Evolutionary conservation across 2,888 invertebrate genomes (phyloP).

Genomic region (Baccha elongata): DNA sequence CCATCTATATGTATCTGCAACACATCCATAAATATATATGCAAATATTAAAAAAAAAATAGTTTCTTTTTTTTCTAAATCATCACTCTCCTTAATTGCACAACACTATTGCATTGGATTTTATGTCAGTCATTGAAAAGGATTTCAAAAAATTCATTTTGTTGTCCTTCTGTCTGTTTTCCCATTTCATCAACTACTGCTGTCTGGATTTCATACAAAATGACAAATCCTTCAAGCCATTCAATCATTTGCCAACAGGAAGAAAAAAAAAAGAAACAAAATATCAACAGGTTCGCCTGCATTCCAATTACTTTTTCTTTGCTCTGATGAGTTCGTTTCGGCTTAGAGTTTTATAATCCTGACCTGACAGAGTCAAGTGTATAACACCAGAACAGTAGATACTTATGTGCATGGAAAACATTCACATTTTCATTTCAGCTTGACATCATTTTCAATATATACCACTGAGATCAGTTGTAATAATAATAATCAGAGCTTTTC

Average conservation of each 20-base stretch:
- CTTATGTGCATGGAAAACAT: slow-evolving; percentile 32
- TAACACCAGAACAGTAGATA: neutral
- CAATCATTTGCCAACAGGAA: slow-evolving; percentile 40
- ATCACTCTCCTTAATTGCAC: slow-evolving; percentile 58
- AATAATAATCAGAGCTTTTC: slow-evolving; percentile 60
- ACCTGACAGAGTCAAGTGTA: slow-evolving; percentile 12
- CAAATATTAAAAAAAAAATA: neutral
- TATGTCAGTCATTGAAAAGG: slow-evolving; percentile 29
- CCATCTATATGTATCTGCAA: neutral
- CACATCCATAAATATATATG: too few relatives aligned
- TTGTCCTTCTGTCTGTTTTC: slow-evolving; percentile 19
- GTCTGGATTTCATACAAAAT: slow-evolving; percentile 22
- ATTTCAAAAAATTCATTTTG: slow-evolving; percentile 41
- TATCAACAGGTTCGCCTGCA: slow-evolving; percentile 27
- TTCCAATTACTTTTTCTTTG: slow-evolving; percentile 19
- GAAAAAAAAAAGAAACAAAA: slow-evolving; percentile 2
- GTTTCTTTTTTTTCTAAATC: slow-evolving; percentile 17
- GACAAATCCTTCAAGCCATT: slow-evolving; percentile 50
- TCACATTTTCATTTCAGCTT: slow-evolving; percentile 44
- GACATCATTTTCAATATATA: neutral
- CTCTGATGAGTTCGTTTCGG: neutral
- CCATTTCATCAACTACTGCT: slow-evolving; percentile 38
- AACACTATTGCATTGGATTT: slow-evolving; percentile 13
- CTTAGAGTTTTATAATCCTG: slow-evolving; percentile 31
- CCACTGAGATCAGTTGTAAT: slow-evolving; percentile 57